A percentile compares a stretch with the other conserved stretches of the same genome.
Conservation (phyloP, 2,797 vertebrate species). For the Centropyge bicolor region DNA sequence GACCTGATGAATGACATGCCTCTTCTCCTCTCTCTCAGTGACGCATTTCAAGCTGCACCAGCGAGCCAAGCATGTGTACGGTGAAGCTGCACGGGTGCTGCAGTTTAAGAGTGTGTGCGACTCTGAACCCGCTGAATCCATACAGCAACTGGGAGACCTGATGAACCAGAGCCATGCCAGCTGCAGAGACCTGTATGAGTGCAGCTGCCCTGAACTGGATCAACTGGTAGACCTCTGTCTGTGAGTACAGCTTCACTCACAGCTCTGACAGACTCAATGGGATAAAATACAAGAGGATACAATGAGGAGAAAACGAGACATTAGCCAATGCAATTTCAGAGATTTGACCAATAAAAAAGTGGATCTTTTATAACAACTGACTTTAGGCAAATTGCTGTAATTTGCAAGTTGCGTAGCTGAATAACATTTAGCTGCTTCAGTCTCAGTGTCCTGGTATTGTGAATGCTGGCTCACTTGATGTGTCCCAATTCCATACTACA, state of each 20-base stretch:
- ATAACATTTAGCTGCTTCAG: not conserved
- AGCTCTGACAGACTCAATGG: not conserved
- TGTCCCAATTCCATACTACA: no score
- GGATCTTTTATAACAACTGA: no score
- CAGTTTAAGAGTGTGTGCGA: slow-evolving; percentile 91
- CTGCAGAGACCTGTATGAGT: slow-evolving; percentile 95
- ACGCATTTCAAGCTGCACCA: slow-evolving; percentile 92
- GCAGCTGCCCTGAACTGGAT: slow-evolving; percentile 96
- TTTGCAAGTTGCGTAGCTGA: not conserved
- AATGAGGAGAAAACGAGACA: not conserved
- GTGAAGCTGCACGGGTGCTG: slow-evolving; percentile 93
- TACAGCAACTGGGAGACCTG: slow-evolving; percentile 90
- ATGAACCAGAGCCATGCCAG: slow-evolving; percentile 96
- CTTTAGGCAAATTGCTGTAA: not conserved
- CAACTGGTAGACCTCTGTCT: slow-evolving; percentile 94
- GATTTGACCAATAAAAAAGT: no score
- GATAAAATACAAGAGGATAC: not conserved
- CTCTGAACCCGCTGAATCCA: slow-evolving; percentile 80
- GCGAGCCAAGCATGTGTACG: slow-evolving; percentile 95
- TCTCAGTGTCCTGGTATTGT: not conserved
- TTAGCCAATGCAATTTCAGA: not conserved
- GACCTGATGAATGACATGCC: not conserved
- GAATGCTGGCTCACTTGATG: no score
- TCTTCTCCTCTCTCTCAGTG: slow-evolving; percentile 75
- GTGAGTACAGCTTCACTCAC: slow-evolving; percentile 75